Conservation (phyloP, 2,888 invertebrate genomes). For the Mythimna albipuncta region DNA sequence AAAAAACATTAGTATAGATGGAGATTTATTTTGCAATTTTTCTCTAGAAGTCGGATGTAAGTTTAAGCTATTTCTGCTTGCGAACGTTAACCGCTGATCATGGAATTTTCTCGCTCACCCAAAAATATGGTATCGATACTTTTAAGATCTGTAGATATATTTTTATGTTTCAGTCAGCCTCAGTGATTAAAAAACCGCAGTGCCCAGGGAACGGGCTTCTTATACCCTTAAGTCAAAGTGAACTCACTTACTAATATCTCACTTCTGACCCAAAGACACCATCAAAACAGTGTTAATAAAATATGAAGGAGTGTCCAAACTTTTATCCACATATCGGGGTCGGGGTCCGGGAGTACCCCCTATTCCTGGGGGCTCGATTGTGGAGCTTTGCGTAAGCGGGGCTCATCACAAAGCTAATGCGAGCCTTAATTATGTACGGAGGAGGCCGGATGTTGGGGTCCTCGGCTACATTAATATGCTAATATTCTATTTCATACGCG, state of each 20-base stretch:
- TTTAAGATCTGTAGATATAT: too few relatives aligned
- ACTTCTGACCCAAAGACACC: slow-evolving; percentile 1
- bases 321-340: slow-evolving; percentile 23
- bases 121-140: too few relatives aligned
- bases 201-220: background rate
- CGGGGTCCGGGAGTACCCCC: slow-evolving; percentile 23
- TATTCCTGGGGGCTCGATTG: slow-evolving; percentile 55
- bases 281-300: slow-evolving; percentile 50
- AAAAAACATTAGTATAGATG: too few relatives aligned
- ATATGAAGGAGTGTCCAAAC: slow-evolving; percentile 37
- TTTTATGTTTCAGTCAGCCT: background rate
- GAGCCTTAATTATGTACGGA: slow-evolving; percentile 72
- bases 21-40: too few relatives aligned
- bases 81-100: too few relatives aligned
- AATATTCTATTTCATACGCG: slow-evolving; percentile 71
- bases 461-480: slow-evolving; percentile 69
- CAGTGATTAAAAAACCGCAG: background rate
- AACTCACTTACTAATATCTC: background rate
- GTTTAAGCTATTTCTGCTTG: too few relatives aligned
- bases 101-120: too few relatives aligned
- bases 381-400: slow-evolving; percentile 48
- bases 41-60: too few relatives aligned
- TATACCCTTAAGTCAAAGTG: background rate
- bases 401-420: slow-evolving; percentile 66
- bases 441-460: slow-evolving; percentile 63